Evolutionary conservation across 30 jellyfish, hydroid and myxozoan species (phyloP), one percentile per base, ranked within the genome.

Genomic region (Sanderia malayensis): DNA sequence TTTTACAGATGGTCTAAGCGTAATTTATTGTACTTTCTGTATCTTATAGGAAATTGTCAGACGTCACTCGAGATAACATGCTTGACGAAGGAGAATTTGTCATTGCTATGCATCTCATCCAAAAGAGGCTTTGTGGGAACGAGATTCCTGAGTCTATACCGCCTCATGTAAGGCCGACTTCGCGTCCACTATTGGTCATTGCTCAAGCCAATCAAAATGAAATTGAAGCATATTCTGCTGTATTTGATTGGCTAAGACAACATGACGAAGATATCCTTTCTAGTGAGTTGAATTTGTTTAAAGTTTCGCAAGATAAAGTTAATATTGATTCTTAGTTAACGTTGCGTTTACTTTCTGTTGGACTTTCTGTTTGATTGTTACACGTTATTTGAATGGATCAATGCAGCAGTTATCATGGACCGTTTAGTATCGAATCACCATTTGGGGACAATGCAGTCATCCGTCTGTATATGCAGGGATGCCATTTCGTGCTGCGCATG

Each of bases 41-140:
- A 52, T 9, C 61, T 63, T 26, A 10, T n/a, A 83, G 95, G 95
- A 83, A 73, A 46, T 84, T 83, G 19, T 80, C 95, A 8, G 95
- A 73, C 62, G 71, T 67, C 70, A 73, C 85, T 7, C 84, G 95
- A 21, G 88, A 83, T 41, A 73, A 83, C 84, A 74, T 62, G 83
- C 95, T 83, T 23, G 95, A 83, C 63, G 95, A 83, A 61, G 64
- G 82, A 25, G 95, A 83, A 44, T 83, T 83, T 45, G 87, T 71
- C 2, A 79, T 83, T 24, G 95, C 95, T 1, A 67, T 83, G 30
- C 95, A 83, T 30, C 81, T 83, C 37, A 83, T 83, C 29, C 95
- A 83, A 68, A 31, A 81, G 32, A 31, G 95, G 30, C 62, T 83
- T 1, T 69, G 95, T 58, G 95, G 95, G 3, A 53, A 30, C 26